Conservation (phyloP, 30 jellyfish, hydroid and myxozoan genomes). For the Mastigias papua region DNA sequence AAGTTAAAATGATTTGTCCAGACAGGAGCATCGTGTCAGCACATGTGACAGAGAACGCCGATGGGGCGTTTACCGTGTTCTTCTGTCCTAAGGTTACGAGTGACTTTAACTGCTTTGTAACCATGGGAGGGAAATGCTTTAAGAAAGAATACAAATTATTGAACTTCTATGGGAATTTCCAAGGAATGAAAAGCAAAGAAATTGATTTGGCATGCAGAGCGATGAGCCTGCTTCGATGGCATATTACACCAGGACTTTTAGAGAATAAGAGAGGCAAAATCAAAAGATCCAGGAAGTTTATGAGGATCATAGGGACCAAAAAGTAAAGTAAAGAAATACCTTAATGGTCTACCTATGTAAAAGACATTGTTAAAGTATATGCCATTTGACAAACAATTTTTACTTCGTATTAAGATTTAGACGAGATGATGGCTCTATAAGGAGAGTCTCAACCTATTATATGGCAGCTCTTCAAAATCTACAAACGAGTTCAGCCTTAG, state of each 20-base stretch:
- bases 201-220: slow-evolving; percentile 95
- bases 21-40: slow-evolving; percentile 96
- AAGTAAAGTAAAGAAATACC: neutral
- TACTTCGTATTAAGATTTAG: no score
- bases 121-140: slow-evolving; percentile 80
- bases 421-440: no score
- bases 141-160: slow-evolving; percentile 76
- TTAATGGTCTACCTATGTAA: no score
- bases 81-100: slow-evolving; percentile 88
- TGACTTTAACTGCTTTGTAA: slow-evolving; percentile 86
- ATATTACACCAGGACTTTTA: slow-evolving; percentile 94
- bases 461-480: no score
- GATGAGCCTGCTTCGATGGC: slow-evolving; percentile 96
- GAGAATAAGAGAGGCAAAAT: slow-evolving; percentile 81
- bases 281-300: slow-evolving; percentile 52
- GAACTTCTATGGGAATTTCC: slow-evolving; percentile 89
- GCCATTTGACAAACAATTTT: no score
- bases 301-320: slow-evolving; percentile 43
- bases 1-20: slow-evolving; percentile 87
- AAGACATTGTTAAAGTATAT: no score
- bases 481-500: no score
- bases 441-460: no score
- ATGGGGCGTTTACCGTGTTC: slow-evolving; percentile 92
- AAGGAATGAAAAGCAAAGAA: slow-evolving; percentile 83
- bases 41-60: slow-evolving; percentile 88